phyloP scores from a whole-genome alignment of 2,888 invertebrate genomes.

The Eupithecia pulchellata region DNA sequence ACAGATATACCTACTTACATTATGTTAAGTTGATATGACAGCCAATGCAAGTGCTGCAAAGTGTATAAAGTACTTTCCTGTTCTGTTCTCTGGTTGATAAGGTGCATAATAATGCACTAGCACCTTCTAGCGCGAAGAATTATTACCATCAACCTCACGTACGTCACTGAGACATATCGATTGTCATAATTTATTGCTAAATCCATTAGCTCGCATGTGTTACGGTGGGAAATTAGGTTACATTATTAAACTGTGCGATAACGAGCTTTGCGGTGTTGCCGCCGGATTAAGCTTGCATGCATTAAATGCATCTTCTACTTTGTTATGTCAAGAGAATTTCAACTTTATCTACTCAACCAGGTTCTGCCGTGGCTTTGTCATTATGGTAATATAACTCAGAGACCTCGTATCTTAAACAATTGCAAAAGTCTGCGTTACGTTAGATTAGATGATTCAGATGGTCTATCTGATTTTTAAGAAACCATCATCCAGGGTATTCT shows the following conservation, averaged over 20 bases:
- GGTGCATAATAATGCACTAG: background rate
- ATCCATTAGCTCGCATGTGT: conserved; percentile 32
- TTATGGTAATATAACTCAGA: background rate
- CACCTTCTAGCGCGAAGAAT: background rate
- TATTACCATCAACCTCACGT: background rate
- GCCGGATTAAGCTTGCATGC: background rate
- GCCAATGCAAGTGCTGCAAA: no score
- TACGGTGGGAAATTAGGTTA: conserved; percentile 21
- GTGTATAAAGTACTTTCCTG: no score
- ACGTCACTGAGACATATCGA: conserved; percentile 30
- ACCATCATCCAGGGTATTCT: no score
- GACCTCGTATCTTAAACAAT: background rate
- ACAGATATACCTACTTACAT: no score
- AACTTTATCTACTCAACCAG: background rate
- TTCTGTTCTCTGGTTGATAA: background rate
- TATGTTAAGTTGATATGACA: no score
- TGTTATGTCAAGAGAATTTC: background rate
- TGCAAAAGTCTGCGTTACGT: no score
- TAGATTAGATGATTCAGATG: no score
- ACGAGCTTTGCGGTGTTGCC: conserved; percentile 12
- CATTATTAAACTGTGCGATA: conserved; percentile 28
- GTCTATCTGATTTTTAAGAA: no score
- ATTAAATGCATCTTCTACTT: background rate
- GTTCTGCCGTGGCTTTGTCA: background rate
- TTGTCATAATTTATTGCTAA: conserved; percentile 36